These are phyloP conservation scores for Scaptomyza parva DNA, from an alignment of 2,888 invertebrate species.

Conservation along the genomic window DNA sequence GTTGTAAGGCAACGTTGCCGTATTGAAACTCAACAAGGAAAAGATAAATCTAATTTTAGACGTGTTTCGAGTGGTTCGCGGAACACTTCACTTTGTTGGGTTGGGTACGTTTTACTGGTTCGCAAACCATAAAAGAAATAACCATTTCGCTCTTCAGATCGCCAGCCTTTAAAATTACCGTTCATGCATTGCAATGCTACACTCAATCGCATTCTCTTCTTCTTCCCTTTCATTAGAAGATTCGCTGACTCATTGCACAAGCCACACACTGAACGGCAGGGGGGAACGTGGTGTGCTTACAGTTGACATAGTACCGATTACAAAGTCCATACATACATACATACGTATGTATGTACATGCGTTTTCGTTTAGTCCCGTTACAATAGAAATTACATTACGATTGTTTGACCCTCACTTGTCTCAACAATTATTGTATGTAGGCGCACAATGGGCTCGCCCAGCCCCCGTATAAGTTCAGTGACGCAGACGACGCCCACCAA, in stretches of 20 bases:
- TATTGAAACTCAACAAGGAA: slow-evolving; percentile 32
- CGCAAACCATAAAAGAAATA: slow-evolving; percentile 1
- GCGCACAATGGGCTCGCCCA: slow-evolving; percentile 1
- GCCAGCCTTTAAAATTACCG: slow-evolving; percentile 16
- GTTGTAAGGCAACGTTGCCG: slow-evolving; percentile 34
- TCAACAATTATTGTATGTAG: not conserved
- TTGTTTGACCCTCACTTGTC: not conserved
- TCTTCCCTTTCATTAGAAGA: not conserved
- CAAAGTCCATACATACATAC: not conserved
- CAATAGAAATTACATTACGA: slow-evolving; percentile 6
- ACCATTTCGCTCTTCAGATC: not conserved
- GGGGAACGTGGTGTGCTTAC: not conserved
- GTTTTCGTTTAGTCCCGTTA: not conserved
- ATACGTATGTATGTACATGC: not conserved
- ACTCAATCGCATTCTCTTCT: not conserved
- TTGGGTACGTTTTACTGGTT: slow-evolving; percentile 13
- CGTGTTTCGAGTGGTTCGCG: slow-evolving; percentile 22
- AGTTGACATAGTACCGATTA: not conserved
- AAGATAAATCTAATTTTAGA: slow-evolving; percentile 23
- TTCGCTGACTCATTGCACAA: slow-evolving; percentile 7
- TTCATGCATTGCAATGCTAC: slow-evolving; percentile 11
- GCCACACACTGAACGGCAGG: not conserved
- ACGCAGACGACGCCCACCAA: slow-evolving; percentile 41
- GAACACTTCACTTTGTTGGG: slow-evolving; percentile 25
- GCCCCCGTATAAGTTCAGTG: not conserved